Evolutionary conservation across 2,113 vertebrate genomes (phyloP).

Genomic region (Bostrychus sinensis): DNA sequence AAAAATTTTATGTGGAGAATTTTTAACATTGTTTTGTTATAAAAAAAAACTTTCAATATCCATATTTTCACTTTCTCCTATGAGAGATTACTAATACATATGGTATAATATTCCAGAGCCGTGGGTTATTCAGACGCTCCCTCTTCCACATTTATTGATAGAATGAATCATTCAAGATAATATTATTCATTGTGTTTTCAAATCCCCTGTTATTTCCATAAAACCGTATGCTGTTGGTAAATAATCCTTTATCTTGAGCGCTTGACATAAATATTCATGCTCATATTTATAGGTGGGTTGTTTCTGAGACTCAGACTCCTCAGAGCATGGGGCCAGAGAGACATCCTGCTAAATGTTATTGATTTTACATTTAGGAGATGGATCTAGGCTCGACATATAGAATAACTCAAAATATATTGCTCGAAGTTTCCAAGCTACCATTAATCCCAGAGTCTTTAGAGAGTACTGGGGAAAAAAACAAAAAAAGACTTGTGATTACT

Average conservation of each 20-base stretch:
- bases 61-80: no score
- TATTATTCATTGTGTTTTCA: neutral
- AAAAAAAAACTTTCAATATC: no score
- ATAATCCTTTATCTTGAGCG: conserved; percentile 32
- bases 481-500: no score
- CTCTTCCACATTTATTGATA: neutral
- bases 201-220: neutral
- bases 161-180: conserved; percentile 2
- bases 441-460: neutral
- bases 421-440: conserved; percentile 7
- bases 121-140: neutral
- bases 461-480: no score
- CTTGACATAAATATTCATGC: conserved; percentile 64
- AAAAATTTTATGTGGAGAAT: no score
- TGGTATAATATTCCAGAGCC: neutral
- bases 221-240: conserved; percentile 24
- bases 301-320: conserved; percentile 26
- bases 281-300: neutral
- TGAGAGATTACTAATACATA: conserved; percentile 11
- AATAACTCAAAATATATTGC: conserved; percentile 20
- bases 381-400: conserved; percentile 3
- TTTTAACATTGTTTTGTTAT: no score
- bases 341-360: conserved; percentile 60
- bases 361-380: conserved; percentile 65
- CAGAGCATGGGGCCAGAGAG: conserved; percentile 34